A percentile compares a stretch with the other conserved stretches of the same genome.
These are phyloP conservation scores for Myrmecobius fasciatus DNA, from an alignment of 2,113 vertebrate species.

Conservation along the genomic window DNA sequence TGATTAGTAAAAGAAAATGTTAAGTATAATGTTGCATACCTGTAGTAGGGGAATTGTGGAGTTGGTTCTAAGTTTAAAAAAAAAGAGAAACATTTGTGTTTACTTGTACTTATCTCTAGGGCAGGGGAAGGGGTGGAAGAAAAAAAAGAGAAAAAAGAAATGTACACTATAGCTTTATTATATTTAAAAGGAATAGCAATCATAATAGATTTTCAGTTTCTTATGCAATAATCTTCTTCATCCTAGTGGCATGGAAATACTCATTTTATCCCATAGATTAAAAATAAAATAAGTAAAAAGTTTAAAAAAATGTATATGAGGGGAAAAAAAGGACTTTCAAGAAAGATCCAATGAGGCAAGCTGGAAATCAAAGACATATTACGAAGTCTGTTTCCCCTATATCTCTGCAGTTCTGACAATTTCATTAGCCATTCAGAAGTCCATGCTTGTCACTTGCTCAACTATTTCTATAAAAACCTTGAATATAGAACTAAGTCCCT, in stretches of 20 bases:
- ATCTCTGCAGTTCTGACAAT: background rate
- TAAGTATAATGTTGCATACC: background rate
- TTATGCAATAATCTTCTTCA: background rate
- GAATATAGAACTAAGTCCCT: background rate
- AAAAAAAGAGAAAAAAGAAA: background rate
- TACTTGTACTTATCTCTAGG: background rate
- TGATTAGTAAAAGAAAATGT: background rate
- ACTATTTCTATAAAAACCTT: background rate
- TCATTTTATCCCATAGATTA: too few species aligned
- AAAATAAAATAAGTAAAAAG: background rate
- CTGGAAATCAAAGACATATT: background rate
- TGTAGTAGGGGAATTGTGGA: background rate
- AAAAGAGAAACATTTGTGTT: background rate
- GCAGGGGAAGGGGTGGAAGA: too few species aligned
- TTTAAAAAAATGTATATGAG: background rate
- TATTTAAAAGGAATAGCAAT: background rate
- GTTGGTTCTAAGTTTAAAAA: background rate
- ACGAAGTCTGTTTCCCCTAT: background rate
- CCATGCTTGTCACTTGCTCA: background rate
- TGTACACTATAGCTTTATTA: background rate
- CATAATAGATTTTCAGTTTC: background rate
- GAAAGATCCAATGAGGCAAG: background rate
- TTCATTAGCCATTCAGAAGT: background rate
- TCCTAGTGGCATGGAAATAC: too few species aligned
- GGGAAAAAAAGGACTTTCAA: background rate